phyloP scores from a whole-genome alignment of 2,113 vertebrate genomes.

The Pampusana beccarii region DNA sequence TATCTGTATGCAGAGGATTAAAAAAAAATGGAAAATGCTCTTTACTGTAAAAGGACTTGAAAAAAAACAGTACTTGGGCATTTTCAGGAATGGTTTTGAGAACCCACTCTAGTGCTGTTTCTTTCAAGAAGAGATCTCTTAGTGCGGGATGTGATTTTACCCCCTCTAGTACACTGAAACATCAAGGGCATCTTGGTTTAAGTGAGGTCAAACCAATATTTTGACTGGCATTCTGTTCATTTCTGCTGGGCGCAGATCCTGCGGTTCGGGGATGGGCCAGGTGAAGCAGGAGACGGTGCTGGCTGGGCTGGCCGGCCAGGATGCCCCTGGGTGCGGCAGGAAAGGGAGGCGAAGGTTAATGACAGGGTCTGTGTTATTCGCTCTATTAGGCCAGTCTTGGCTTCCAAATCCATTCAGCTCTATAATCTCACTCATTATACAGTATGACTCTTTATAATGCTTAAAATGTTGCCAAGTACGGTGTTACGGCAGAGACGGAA shows the following conservation, averaged over 20 bases:
- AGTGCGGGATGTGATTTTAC: neutral
- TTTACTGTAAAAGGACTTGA: neutral
- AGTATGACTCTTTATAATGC: conserved; percentile 59
- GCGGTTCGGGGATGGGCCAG: no score
- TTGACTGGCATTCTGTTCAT: neutral
- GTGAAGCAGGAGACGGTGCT: neutral
- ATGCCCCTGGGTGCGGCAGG: neutral
- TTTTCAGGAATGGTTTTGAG: neutral
- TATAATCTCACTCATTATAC: conserved; percentile 72
- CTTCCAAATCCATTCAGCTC: conserved; percentile 71
- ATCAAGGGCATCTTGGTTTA: neutral
- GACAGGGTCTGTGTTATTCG: conserved; percentile 45
- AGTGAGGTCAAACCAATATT: neutral
- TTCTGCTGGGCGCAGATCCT: neutral
- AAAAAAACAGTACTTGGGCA: neutral
- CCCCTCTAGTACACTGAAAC: neutral
- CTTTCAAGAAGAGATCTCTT: neutral
- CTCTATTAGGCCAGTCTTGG: conserved; percentile 60
- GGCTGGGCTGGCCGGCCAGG: neutral
- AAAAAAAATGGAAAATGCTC: neutral
- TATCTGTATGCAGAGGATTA: neutral
- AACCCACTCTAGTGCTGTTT: neutral
- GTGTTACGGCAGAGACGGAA: conserved; percentile 31
- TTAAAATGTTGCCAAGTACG: conserved; percentile 64
- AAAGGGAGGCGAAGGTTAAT: conserved; percentile 36